Base-by-base conservation (phyloP, 2,888 invertebrate species). In the Ganaspis brasiliensis region DNA sequence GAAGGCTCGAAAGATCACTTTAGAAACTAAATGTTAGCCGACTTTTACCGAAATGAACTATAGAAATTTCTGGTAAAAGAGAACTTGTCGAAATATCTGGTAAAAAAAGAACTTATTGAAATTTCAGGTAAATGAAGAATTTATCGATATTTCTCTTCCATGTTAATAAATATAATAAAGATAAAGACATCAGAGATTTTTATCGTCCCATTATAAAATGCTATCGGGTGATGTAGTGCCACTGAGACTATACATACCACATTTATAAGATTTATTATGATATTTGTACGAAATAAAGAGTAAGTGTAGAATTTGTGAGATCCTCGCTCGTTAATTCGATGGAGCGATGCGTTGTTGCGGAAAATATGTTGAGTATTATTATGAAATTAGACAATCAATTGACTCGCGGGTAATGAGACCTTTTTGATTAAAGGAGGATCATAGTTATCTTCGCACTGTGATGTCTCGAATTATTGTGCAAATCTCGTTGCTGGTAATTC, bases 21-120 rank as follows among this genome's bases (percentile, higher is more conserved):
- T 85, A 78, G 89, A 87, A 85, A 85, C 85, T 9, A 84, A 86
- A 80, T 87, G 86, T 85, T 86, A 82, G 83, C 59, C 72, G 75
- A 73, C 24, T 75, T 75, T 78, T 24, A n/a, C n/a, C n/a, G n/a
- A n/a, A 2, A 59, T 40, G 1, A 59, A 79, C 59, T 77, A 77
- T 75, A 78, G 79, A 61, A 76, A 78, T 74, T 52, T n/a, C n/a
- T n/a, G n/a, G n/a, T n/a, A n/a, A n/a, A n/a, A n/a, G n/a, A n/a
- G n/a, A n/a, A n/a, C n/a, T n/a, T n/a, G n/a, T n/a, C n/a, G n/a
- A n/a, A n/a, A n/a, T n/a, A n/a, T n/a, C n/a, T n/a, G n/a, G n/a
- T n/a, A n/a, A n/a, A n/a, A n/a, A n/a, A n/a, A n/a, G n/a, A n/a
- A n/a, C n/a, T n/a, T n/a, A n/a, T n/a, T n/a, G n/a, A n/a, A n/a